Percentiles rank a stretch among this genome's conserved stretches.
Conservation (phyloP, 2,888 invertebrate species). For the Oscheius sp. region DNA sequence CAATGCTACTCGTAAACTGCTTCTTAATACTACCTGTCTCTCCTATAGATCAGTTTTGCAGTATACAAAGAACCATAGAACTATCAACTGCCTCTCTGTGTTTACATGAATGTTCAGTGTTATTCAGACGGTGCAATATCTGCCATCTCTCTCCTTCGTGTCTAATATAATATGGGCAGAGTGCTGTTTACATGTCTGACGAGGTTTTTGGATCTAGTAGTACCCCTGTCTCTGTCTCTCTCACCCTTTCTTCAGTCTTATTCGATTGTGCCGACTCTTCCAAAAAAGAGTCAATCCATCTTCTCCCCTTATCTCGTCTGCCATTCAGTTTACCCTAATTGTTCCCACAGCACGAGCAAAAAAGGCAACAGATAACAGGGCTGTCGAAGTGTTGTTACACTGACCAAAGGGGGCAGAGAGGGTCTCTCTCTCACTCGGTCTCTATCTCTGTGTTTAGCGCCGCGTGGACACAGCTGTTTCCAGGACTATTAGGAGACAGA, state of each 20-base stretch:
- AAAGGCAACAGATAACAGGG: not conserved
- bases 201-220: not conserved
- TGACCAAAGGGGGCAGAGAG: constrained; percentile 10
- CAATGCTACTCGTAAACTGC: too few relatives aligned
- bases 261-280: not conserved
- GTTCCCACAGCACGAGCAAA: not conserved
- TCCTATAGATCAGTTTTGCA: too few relatives aligned
- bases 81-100: too few relatives aligned
- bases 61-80: too few relatives aligned
- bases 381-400: constrained; percentile 23
- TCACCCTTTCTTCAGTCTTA: not conserved
- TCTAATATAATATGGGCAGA: too few relatives aligned
- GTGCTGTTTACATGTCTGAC: too few relatives aligned
- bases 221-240: not conserved
- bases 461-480: constrained; percentile 20
- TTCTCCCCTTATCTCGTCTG: not conserved
- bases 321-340: not conserved
- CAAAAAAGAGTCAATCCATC: not conserved
- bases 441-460: not conserved
- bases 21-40: too few relatives aligned
- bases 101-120: too few relatives aligned
- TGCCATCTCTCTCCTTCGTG: too few relatives aligned
- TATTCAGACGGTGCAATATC: too few relatives aligned
- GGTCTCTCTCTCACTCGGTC: not conserved
- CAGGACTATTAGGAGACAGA: constrained; percentile 18